These are phyloP conservation scores for Exaiptasia diaphana DNA, from an alignment of 64 coral and sea anemone species.

Conservation along the genomic window DNA sequence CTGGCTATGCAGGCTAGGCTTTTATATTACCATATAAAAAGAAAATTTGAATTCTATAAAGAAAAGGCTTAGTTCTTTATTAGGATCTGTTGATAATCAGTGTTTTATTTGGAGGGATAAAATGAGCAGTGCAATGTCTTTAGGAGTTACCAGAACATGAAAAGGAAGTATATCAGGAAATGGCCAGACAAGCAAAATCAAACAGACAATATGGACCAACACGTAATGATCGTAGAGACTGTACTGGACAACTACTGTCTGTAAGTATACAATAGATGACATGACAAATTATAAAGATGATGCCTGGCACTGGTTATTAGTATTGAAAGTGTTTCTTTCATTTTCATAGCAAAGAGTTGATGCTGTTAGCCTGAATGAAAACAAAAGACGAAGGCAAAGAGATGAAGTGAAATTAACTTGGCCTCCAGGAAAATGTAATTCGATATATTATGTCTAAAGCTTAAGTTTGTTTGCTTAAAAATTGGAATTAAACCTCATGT, in stretches of 20 bases:
- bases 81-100: too few species aligned
- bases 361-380: slow-evolving; percentile 82
- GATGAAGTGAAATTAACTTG: slow-evolving; percentile 73
- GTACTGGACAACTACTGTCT: slow-evolving; percentile 80
- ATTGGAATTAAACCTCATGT: not conserved
- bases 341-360: slow-evolving; percentile 90
- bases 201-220: slow-evolving; percentile 64
- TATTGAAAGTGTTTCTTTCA: too few species aligned
- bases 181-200: slow-evolving; percentile 75
- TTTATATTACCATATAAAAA: too few species aligned
- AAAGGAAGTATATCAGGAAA: slow-evolving; percentile 91
- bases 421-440: slow-evolving; percentile 74
- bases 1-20: too few species aligned
- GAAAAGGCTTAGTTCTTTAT: too few species aligned
- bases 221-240: slow-evolving; percentile 90
- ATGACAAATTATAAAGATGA: not conserved
- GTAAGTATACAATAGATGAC: slow-evolving; percentile 53
- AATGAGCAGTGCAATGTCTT: too few species aligned
- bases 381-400: slow-evolving; percentile 74
- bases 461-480: not conserved
- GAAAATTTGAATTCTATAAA: too few species aligned
- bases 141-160: slow-evolving; percentile 86
- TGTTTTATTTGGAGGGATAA: too few species aligned
- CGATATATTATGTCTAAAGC: not conserved
- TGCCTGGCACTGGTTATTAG: not conserved